Base-by-base conservation (phyloP, 2,888 invertebrate genomes). In the Tubulanus polymorphus region DNA sequence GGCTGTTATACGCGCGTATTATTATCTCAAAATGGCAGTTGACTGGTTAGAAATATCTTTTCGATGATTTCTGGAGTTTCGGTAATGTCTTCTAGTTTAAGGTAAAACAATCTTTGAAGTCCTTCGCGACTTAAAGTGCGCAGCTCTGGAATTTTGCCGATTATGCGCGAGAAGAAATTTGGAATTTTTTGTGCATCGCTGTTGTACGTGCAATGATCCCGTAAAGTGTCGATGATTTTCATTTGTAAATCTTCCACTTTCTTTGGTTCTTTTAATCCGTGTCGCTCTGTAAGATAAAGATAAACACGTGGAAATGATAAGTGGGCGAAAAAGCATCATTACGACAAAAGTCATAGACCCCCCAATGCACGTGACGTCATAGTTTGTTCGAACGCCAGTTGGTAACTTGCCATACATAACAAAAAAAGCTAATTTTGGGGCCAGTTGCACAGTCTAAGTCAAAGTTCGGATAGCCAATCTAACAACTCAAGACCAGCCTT, bases 131-230 rank as follows among this genome's bases (percentile, higher is more conserved):
- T 92, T 56, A 95, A 85, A 53, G 92, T 91, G 63, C 95, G 85
- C 68, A 96, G 84, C 79, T 94, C 94, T 3, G 95, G 93, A 67
- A 95, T 84, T 80, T 93, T 93, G 51, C 92, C 91, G 62, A 95
- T 84, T 59, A 95, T 86, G 57, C 91, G 86, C 70, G 94, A 93
- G 84, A 95, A 92, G 82, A 93, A 94, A 73, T 94, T 92, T 25
- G 91, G 88, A 73, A 93, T 93, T 69, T 89, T 86, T 75, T 91
- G 90, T 28, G 90, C 90, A 71, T 90, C 90, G 27, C 89, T 87
- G 78, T 91, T 90, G 80, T 91, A 91, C 23, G 93, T 94, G 75
- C 94, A 93, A 82, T 97, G 96, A 73, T 97, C 96, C 46, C 94
- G 87, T 57, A 97, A 84, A 58, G 94, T 93, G 60, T 91, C 90